Evolutionary conservation across 2,113 vertebrate species (phyloP).

Genomic region (Thomomys bottae): DNA sequence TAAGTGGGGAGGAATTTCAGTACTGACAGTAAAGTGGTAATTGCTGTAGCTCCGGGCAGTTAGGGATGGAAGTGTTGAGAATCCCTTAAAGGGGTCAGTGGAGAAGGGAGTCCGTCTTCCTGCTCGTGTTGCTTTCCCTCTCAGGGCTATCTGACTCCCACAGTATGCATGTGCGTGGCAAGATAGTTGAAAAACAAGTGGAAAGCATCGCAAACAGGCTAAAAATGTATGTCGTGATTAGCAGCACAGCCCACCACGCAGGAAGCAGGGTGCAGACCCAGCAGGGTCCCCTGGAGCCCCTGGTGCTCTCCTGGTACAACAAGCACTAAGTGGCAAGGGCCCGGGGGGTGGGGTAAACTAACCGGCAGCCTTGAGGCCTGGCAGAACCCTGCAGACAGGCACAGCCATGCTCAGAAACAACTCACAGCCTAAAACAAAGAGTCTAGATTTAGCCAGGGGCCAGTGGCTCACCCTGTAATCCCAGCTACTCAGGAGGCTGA

Average conservation of each 20-base stretch:
- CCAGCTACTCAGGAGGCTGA: no score
- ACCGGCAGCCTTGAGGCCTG: no score
- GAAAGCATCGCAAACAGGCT: no score
- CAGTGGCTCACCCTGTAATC: no score
- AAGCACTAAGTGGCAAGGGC: no score
- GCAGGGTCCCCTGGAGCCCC: rapidly evolving
- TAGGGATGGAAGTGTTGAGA: background rate
- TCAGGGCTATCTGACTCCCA: background rate
- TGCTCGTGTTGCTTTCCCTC: background rate
- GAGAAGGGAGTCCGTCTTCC: rapidly evolving
- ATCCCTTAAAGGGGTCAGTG: background rate
- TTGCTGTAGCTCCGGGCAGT: background rate
- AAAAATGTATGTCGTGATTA: background rate
- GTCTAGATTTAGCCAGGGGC: no score
- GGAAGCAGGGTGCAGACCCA: background rate
- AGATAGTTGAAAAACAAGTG: background rate
- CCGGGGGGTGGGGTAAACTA: no score
- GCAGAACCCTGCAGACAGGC: background rate
- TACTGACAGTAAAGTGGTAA: background rate
- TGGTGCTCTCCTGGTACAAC: no score
- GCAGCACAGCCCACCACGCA: background rate
- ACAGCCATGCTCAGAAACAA: background rate
- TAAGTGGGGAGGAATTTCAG: background rate
- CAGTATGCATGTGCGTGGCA: rapidly evolving
- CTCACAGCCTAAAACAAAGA: background rate